Base-by-base conservation (phyloP, 2,888 invertebrate genomes). In the Cantharis rustica region DNA sequence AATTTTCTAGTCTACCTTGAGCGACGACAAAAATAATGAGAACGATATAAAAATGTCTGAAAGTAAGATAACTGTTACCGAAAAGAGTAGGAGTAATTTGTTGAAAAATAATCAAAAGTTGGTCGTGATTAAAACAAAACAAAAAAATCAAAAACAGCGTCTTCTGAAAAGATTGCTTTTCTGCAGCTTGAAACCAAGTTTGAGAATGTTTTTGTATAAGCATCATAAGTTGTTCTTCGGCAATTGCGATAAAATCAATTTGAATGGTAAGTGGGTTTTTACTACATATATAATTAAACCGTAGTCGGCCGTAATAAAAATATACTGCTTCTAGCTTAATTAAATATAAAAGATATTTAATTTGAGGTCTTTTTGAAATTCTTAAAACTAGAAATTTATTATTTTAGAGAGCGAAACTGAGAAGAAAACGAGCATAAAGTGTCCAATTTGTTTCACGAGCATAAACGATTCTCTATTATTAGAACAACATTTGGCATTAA, bases 401-500 rank as follows among this genome's bases (percentile, higher is more conserved):
- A 31, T 77, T 80, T 70, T 71, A 81, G 87, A 86, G 77, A 86
- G 85, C 72, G 79, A 77, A 71, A n/a, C 62, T 31, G 86, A 86
- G 80, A 83, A 85, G 69, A 82, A 84, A 77, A 81, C 81, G 61
- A 87, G 86, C 66, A 85, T 88, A 16, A 88, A 88, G 81, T 91
- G 91, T 83, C 91, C 90, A 16, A 89, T 91, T 75, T 91, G 91
- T 84, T 88, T 88, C 69, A 90, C 89, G 79, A 87, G 88, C 66
- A 89, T 91, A 23, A 89, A 89, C 79, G 89, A 90, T 79, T 88
- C 90, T 61, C 84, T 89, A 27, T 83, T 90, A 63, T 84, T 91
- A 75, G 90, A 91, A 82, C 89, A 90, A 79, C 92, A 92, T 84
- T 86, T 90, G 71, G 89, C 91, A 3, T 83, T 89, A 68, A 89